These are phyloP conservation scores for Phrixothrix hirtus DNA, from an alignment of 2,888 invertebrate genomes.

Conservation along the genomic window DNA sequence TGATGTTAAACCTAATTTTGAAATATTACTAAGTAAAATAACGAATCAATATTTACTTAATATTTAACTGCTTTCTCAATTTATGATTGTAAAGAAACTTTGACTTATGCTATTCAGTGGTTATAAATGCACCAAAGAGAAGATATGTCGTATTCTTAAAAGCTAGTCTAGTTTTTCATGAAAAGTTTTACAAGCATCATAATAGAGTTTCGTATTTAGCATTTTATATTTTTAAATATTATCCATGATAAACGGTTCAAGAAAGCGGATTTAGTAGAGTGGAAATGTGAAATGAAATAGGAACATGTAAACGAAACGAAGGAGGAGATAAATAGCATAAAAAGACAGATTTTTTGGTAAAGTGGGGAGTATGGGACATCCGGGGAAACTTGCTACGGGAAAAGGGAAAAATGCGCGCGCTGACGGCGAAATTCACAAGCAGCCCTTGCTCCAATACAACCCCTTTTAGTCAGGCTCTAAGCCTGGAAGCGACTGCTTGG, in stretches of 20 bases:
- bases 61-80: too few species aligned
- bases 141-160: too few species aligned
- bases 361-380: constrained; percentile 41
- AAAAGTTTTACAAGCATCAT: not conserved
- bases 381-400: constrained; percentile 43
- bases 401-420: constrained; percentile 44
- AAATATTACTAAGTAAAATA: too few species aligned
- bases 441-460: constrained; percentile 42
- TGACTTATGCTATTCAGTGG: too few species aligned
- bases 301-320: constrained; percentile 51
- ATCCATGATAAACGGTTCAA: constrained; percentile 47
- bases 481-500: constrained; percentile 36
- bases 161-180: too few species aligned
- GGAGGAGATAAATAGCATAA: constrained; percentile 49
- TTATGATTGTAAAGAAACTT: too few species aligned
- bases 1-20: too few species aligned
- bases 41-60: too few species aligned
- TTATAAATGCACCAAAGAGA: too few species aligned
- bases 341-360: constrained; percentile 47
- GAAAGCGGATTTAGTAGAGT: constrained; percentile 49
- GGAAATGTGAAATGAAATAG: constrained; percentile 50
- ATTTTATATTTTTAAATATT: constrained; percentile 23
- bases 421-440: constrained; percentile 39
- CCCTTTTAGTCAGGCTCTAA: constrained; percentile 43
- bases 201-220: constrained; percentile 6